Percentiles rank a stretch among this genome's conserved stretches.
These are phyloP conservation scores for Heliothis peltigera DNA, from an alignment of 2,888 invertebrate species.

Conservation along the genomic window DNA sequence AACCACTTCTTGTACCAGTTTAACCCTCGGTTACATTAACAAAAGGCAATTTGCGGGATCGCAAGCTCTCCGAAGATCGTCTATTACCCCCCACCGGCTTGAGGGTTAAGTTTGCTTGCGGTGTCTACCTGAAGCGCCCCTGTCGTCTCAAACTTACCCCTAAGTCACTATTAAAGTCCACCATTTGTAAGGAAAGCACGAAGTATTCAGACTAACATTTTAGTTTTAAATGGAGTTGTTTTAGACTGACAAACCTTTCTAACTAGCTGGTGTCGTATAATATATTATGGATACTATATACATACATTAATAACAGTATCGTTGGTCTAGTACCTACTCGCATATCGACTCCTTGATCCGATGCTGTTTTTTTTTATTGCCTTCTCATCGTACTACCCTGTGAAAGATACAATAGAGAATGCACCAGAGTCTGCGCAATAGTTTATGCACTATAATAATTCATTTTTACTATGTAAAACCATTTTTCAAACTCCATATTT, in stretches of 20 bases:
- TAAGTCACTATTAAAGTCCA: slow-evolving; percentile 49
- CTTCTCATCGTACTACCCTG: too few relatives aligned
- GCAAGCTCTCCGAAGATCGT: slow-evolving; percentile 44
- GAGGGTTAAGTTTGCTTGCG: slow-evolving; percentile 56
- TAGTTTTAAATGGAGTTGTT: slow-evolving; percentile 29
- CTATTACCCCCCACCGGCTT: slow-evolving; percentile 29
- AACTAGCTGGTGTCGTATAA: background rate
- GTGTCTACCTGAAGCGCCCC: slow-evolving; percentile 48
- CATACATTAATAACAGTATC: too few relatives aligned
- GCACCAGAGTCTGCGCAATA: too few relatives aligned
- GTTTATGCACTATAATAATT: too few relatives aligned
- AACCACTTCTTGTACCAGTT: slow-evolving; percentile 29
- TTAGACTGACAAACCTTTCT: slow-evolving; percentile 15
- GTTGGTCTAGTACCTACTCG: too few relatives aligned
- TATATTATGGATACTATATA: slow-evolving; percentile 3
- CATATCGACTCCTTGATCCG: too few relatives aligned
- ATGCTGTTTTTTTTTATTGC: too few relatives aligned
- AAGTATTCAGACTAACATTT: slow-evolving; percentile 43
- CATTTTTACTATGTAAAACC: too few relatives aligned
- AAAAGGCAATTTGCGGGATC: slow-evolving; percentile 53
- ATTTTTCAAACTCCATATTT: too few relatives aligned
- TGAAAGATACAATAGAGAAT: too few relatives aligned
- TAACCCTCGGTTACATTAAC: slow-evolving; percentile 51
- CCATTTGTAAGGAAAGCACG: slow-evolving; percentile 55
- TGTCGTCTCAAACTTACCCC: slow-evolving; percentile 47